Evolutionary conservation across 2,113 vertebrate species (phyloP).

Genomic region (Syrrhaptes paradoxus): DNA sequence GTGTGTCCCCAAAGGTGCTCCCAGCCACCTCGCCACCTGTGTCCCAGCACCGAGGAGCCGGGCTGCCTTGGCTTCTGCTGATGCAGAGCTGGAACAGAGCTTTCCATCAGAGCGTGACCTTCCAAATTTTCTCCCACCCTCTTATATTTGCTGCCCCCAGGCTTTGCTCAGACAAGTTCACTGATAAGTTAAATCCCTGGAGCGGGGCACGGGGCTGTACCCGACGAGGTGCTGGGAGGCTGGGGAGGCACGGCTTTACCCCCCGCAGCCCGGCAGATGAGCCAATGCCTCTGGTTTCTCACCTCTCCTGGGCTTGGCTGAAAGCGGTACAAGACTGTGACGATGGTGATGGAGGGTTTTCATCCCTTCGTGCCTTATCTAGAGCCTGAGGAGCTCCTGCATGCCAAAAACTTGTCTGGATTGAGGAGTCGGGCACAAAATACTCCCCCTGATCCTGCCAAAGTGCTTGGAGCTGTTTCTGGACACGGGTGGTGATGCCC

Average conservation of each 20-base stretch:
- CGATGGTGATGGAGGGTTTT: neutral
- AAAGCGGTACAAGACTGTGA: neutral
- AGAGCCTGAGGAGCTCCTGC: neutral
- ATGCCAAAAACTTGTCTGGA: fast-evolving
- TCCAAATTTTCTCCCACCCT: neutral
- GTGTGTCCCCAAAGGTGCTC: neutral
- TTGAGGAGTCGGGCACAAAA: neutral
- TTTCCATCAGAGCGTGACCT: neutral
- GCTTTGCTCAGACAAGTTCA: neutral
- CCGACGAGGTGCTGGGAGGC: neutral
- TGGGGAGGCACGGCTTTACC: neutral
- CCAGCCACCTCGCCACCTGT: fast-evolving
- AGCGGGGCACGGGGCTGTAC: neutral
- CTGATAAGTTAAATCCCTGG: neutral
- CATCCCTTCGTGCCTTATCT: neutral
- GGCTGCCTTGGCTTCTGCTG: neutral
- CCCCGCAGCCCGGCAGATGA: fast-evolving
- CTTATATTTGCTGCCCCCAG: neutral
- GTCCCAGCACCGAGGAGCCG: fast-evolving
- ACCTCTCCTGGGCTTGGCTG: neutral
- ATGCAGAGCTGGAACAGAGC: neutral
- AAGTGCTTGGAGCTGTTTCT: fast-evolving
- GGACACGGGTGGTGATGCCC: fast-evolving
- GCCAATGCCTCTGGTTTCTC: neutral
- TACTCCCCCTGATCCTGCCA: neutral